A percentile compares a stretch with the other conserved stretches of the same genome.
Conservation (phyloP, 1,140 invertebrate genomes). For the Brachionus plicatilis region DNA sequence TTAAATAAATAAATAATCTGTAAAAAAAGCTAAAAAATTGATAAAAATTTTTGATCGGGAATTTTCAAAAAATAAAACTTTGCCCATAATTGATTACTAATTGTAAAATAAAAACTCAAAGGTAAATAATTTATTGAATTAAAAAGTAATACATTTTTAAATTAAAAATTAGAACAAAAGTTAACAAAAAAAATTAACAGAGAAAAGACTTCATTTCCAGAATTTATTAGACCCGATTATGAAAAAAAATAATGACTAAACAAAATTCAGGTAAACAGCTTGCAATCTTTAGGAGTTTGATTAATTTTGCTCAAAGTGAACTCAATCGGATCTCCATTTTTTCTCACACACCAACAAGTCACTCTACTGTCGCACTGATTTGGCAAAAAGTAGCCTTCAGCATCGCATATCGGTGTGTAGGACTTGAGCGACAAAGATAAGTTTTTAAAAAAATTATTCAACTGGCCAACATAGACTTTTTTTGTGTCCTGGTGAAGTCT, state of each 20-base stretch:
- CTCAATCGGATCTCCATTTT: neutral
- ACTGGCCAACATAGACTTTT: neutral
- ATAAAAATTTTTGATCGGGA: too few relatives aligned
- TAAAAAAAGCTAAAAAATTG: too few relatives aligned
- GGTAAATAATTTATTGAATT: neutral
- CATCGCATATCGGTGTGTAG: slow-evolving; percentile 13
- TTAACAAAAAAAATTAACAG: neutral
- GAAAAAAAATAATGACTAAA: slow-evolving; percentile 30
- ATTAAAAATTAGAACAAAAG: neutral
- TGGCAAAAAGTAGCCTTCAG: neutral
- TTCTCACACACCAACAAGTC: slow-evolving; percentile 35
- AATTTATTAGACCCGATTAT: neutral
- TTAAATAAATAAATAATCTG: too few relatives aligned
- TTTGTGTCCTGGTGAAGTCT: neutral
- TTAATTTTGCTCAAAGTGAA: neutral
- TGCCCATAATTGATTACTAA: neutral
- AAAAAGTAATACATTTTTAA: neutral
- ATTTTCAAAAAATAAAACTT: too few relatives aligned
- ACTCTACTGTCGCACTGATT: slow-evolving; percentile 24
- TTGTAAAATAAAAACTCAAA: neutral
- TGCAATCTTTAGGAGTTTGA: slow-evolving; percentile 28
- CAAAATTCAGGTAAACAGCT: neutral
- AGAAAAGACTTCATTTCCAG: neutral
- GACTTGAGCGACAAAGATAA: neutral
- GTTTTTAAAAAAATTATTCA: neutral